Base-by-base conservation (phyloP, 2,113 vertebrate species). In the Phylloscopus whistleri region DNA sequence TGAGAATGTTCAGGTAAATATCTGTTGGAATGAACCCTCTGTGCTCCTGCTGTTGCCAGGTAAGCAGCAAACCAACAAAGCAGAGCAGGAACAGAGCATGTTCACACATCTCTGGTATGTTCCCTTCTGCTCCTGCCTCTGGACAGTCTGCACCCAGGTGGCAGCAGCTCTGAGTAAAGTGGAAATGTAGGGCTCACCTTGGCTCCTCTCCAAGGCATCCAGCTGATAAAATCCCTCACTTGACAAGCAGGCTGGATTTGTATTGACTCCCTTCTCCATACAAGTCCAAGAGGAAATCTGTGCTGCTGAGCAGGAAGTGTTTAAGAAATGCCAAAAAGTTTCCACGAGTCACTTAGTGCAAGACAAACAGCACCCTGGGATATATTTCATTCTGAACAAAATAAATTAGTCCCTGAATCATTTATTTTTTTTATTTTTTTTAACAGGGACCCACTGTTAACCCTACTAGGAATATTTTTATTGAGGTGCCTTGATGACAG, bases 281-380 rank as follows among this genome's bases (percentile, higher is more conserved):
- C 23, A 16, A 31, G 9, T 80, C 59, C 63, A 49, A 27, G 31
- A 76, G 46, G 58, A 87, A 94, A 56, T 64, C n/a, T 49, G 9
- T 48, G 23, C 22, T 75, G 27, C 18, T 60, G 76, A 39, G n/a
- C 24, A 41, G 51, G 30, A 75, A 44, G 15, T 7, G 3, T 49
- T 39, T 52, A 33, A 79, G 41, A 82, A 88, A 31, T 10, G 14
- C 10, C 53, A 62, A 52, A 21, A 87, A 62, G 9, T 63, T 89
- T 87, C 69, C 35, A 35, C 3, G 1, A 70, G 69, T 63, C 41
- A 21, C 49, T 35, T 28, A 24, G 28, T 73, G 51, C 58, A 64
- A 88, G 37, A 23, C 13, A 64, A 52, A 31, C 16, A 48, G 7
- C 6, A 73, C 11, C 10, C 3, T 0, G 1, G 27, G 16, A 37